A percentile compares a stretch with the other conserved stretches of the same genome.
Evolutionary conservation across 2,113 vertebrate species (phyloP).

Genomic region (Lota lota): DNA sequence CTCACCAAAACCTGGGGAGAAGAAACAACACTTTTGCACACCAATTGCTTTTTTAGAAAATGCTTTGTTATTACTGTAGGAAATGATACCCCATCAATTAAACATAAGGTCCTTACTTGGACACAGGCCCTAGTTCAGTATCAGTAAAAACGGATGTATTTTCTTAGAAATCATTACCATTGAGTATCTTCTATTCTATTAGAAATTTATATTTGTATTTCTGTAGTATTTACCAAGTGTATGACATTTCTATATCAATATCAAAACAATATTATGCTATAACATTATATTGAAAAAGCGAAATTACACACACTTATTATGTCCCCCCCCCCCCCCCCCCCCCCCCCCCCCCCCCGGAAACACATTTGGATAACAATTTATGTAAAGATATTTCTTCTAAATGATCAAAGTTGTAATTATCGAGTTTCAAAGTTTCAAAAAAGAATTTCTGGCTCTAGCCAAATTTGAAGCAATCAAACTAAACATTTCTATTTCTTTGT

Average conservation of each 20-base stretch:
- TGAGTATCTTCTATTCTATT: not conserved
- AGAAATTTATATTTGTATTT: not conserved
- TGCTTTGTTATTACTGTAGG: slow-evolving; percentile 29
- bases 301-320: slow-evolving; percentile 2
- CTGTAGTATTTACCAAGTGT: not conserved
- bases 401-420: slow-evolving; percentile 25
- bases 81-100: not conserved
- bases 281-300: too few relatives aligned
- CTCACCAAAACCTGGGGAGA: slow-evolving; percentile 81
- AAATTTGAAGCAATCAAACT: slow-evolving; percentile 61
- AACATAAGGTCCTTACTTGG: not conserved
- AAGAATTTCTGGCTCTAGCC: slow-evolving; percentile 35
- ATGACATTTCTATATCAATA: not conserved
- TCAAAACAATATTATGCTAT: not conserved
- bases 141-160: not conserved
- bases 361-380: slow-evolving; percentile 13
- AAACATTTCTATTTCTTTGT: slow-evolving; percentile 37
- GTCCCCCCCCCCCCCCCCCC: slow-evolving; percentile 1
- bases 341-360: slow-evolving; percentile 11
- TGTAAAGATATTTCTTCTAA: slow-evolving; percentile 5
- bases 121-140: not conserved
- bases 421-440: slow-evolving; percentile 9
- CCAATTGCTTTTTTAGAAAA: slow-evolving; percentile 52
- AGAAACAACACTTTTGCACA: slow-evolving; percentile 74
- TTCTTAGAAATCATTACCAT: too few relatives aligned